phyloP scores from a whole-genome alignment of 35 echinoderm and acorn worm genomes.

The Chiridota heheva region DNA sequence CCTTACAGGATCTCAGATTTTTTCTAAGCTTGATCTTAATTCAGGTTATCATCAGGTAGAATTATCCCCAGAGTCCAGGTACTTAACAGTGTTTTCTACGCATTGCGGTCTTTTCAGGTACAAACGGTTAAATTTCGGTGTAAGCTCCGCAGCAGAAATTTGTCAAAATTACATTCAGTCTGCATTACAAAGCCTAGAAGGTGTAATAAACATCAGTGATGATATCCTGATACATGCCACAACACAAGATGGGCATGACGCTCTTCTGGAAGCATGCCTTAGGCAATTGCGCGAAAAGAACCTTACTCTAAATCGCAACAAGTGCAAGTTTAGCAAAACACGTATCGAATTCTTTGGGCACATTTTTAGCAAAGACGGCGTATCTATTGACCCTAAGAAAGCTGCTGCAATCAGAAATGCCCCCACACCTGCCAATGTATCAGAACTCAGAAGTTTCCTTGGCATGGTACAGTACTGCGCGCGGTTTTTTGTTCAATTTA shows the following conservation, averaged over 20 bases:
- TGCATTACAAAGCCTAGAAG: conserved; percentile 2
- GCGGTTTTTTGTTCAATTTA: conserved; percentile 12
- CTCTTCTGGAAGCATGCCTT: background rate
- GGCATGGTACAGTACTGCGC: conserved; percentile 34
- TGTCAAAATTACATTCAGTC: conserved; percentile 56
- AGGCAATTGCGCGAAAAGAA: conserved; percentile 15
- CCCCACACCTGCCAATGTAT: background rate
- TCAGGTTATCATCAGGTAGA: conserved; percentile 10
- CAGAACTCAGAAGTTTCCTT: conserved; percentile 23
- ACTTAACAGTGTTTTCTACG: conserved; percentile 10
- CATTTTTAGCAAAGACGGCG: conserved; percentile 24
- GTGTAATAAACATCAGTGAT: background rate
- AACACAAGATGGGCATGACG: background rate
- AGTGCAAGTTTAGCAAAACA: conserved; percentile 37
- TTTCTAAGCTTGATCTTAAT: conserved; percentile 2
- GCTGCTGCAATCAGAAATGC: conserved; percentile 19
- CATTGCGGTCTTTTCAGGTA: background rate
- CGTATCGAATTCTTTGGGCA: conserved; percentile 41
- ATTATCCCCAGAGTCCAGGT: background rate
- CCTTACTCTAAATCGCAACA: conserved; percentile 50
- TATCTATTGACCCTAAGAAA: conserved; percentile 24
- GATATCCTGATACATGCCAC: background rate
- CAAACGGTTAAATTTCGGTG: conserved; percentile 5
- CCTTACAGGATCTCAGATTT: background rate
- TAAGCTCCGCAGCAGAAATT: background rate